Evolutionary conservation across 2,797 vertebrate genomes (phyloP), one percentile per base, ranked within the genome.

Genomic region (Muscicapa striata): DNA sequence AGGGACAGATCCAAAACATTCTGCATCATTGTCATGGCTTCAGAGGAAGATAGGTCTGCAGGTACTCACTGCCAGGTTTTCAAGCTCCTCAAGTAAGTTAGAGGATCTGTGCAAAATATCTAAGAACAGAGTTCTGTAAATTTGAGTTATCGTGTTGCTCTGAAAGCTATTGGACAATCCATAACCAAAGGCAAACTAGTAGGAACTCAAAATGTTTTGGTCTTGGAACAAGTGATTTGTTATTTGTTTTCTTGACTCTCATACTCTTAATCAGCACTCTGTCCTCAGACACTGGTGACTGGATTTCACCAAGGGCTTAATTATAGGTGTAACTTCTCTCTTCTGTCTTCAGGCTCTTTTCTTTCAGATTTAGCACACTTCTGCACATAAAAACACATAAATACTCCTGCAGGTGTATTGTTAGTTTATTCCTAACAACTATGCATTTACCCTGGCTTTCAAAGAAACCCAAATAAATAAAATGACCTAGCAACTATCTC

Each of bases 291-390:
- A 46, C 1, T 16, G 83, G 18, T 70, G 90, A 77, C 61, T 49
- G 51, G 36, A 36, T 87, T 96, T 94, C 59, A 52, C 46, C 29
- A 76, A 76, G 70, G 89, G 70, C 19, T 90, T 90, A 93, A 92
- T 92, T 95, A 69, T 32, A 90, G 79, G 7, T 34, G 27, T 67
- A 49, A 64, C 45, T 69, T 11, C 30, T 22, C 5, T 73, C 45
- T 41, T 73, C 70, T 57, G 3, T 70, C 64, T 89, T 89, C 29
- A 92, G 70, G 66, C 4, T 87, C 24, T 66, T 46, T 89, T 73
- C 40, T 79, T 89, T 76, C 29, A 76, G 26, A n/a, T 91, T 74
- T 80, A 87, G 68, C 0, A 0, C 29, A 43, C 54, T 79, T 73
- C 21, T 79, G 63, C 27, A 46, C 52, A 41, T 59, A 69, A 79